Evolutionary conservation across 2,888 invertebrate species (phyloP), one percentile per base, ranked within the genome.

Genomic region (Heteromyza rotundicornis): DNA sequence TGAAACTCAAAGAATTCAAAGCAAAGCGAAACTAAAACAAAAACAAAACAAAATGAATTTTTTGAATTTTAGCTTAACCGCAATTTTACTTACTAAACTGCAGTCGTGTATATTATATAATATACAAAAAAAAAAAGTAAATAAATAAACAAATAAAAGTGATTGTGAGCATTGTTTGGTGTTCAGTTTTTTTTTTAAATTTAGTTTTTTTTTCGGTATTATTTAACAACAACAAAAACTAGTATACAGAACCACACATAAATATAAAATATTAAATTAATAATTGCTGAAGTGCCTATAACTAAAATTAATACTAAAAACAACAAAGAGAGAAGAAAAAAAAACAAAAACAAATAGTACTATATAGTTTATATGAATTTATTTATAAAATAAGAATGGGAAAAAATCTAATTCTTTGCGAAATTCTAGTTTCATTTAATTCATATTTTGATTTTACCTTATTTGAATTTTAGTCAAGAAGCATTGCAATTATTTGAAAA

Each of bases 221-320:
- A 23, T 51, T 10, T 47, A 50, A 50, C n/a, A 50, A 1, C 14
- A 8, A 20, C 12, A 20, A 19, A 50, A 47, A 47, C 16, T 17
- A n/a, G 2, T 2, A 20, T 20, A 50, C 14, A 20, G 14, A 50
- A 14, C 5, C 22, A 20, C 20, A 50, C 20, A 40, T 35, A 57
- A 49, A 51, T 57, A 40, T 44, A 40, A 59, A 16, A 1, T 27
- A n/a, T 20, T 17, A 49, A 49, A 40, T 1, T 27, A 54, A 47
- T 44, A 59, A 60, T 60, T 60, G 59, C 54, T 60, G 44, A 60
- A 60, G 59, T 60, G 59, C 59, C 59, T 60, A 60, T 54, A 54
- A 19, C 17, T 54, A 54, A 54, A 54, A 16, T 35, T 54, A 54
- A 54, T 35, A 47, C 40, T 36, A 24, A 50, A 60, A 58, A 32